Conservation (phyloP, 2,888 invertebrate species). For the Andrena haemorrhoa region DNA sequence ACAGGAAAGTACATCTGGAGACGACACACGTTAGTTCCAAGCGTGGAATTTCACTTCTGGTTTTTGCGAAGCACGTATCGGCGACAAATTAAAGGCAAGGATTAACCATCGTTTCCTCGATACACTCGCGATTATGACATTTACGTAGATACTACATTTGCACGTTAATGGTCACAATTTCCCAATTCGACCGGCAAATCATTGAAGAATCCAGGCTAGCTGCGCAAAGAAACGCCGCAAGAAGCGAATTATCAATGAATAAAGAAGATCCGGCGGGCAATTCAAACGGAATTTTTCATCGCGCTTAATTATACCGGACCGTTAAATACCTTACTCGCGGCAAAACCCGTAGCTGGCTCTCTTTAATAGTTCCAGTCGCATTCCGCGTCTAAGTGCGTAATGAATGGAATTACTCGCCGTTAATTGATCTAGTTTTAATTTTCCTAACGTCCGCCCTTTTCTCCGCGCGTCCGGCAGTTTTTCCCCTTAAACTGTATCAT, state of each 20-base stretch:
- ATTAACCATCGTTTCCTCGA: conserved; percentile 12
- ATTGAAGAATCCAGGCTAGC: conserved; percentile 12
- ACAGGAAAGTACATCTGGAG: neutral
- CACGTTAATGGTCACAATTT: conserved; percentile 3
- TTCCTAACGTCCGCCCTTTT: conserved; percentile 20
- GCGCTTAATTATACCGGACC: conserved; percentile 31
- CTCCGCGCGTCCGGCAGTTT: neutral
- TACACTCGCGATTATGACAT: conserved; percentile 24
- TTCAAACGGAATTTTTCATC: conserved; percentile 51
- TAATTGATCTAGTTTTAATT: conserved; percentile 60
- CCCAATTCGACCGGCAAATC: conserved; percentile 11
- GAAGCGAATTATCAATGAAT: conserved; percentile 39
- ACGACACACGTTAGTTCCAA: neutral
- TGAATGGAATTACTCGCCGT: conserved; percentile 55
- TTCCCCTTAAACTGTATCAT: neutral
- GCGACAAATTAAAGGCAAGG: neutral
- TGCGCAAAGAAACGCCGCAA: neutral
- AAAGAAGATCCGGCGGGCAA: conserved; percentile 44
- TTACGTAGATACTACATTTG: neutral
- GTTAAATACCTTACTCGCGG: conserved; percentile 26
- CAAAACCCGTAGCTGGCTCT: conserved; percentile 22
- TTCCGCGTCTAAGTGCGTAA: conserved; percentile 52
- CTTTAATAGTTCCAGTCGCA: conserved; percentile 57
- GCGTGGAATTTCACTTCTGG: neutral
- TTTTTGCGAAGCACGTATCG: neutral